phyloP scores from a whole-genome alignment of 2,888 invertebrate species.

The Dinocampus coccinellae region DNA sequence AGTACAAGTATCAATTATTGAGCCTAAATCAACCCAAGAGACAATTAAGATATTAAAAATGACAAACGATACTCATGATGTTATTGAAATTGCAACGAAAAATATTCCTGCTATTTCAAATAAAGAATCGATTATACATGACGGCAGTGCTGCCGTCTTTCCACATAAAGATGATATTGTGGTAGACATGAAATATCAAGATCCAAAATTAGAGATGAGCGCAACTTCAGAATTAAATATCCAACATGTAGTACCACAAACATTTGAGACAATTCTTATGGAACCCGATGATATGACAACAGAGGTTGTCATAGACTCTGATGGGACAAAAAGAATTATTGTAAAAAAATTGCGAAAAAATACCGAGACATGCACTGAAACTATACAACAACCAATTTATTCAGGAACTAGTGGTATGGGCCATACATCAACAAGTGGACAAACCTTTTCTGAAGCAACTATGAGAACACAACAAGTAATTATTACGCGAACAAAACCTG shows the following conservation, averaged over 20 bases:
- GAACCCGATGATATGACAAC: slow-evolving; percentile 88
- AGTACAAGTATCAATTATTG: slow-evolving; percentile 53
- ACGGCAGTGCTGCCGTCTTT: slow-evolving; percentile 29
- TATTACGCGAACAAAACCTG: slow-evolving; percentile 73
- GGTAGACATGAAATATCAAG: slow-evolving; percentile 81
- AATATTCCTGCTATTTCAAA: slow-evolving; percentile 51
- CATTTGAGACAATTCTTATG: slow-evolving; percentile 85
- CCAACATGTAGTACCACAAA: slow-evolving; percentile 79
- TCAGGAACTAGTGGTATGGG: slow-evolving; percentile 72
- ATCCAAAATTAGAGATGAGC: slow-evolving; percentile 70
- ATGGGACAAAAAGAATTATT: slow-evolving; percentile 85
- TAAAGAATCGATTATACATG: slow-evolving; percentile 42
- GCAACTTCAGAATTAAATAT: slow-evolving; percentile 79
- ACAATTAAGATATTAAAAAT: slow-evolving; percentile 63
- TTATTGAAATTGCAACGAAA: slow-evolving; percentile 67
- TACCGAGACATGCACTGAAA: slow-evolving; percentile 75
- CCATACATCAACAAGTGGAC: slow-evolving; percentile 74
- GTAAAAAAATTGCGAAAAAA: slow-evolving; percentile 81
- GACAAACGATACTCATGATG: slow-evolving; percentile 63
- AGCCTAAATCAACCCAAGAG: slow-evolving; percentile 56
- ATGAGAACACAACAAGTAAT: slow-evolving; percentile 77
- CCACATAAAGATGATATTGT: slow-evolving; percentile 73
- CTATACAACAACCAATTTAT: slow-evolving; percentile 75
- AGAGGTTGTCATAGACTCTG: slow-evolving; percentile 82
- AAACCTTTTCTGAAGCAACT: slow-evolving; percentile 78